These are phyloP conservation scores for Palythoa grandiflora DNA, from an alignment of 92 coral and sea anemone genomes.

Conservation along the genomic window DNA sequence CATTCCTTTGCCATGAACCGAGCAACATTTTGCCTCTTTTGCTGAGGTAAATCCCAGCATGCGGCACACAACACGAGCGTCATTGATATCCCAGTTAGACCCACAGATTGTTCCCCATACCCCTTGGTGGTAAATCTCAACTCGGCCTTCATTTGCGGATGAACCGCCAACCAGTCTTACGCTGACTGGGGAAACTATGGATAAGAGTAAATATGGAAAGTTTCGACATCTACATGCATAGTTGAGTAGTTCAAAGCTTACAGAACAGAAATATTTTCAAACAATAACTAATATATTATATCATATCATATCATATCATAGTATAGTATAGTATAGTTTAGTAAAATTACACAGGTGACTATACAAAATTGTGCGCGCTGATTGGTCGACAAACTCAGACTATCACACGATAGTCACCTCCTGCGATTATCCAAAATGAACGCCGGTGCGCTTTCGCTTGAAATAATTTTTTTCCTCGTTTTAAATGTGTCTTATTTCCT, in stretches of 20 bases:
- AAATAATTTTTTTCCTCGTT: no score
- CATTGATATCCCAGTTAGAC: constrained; percentile 33
- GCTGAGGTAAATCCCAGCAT: constrained; percentile 40
- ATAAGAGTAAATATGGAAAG: not conserved
- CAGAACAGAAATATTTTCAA: not conserved
- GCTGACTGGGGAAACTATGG: constrained; percentile 4
- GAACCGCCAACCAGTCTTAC: constrained; percentile 20
- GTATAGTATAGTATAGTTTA: no score
- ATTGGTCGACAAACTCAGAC: no score
- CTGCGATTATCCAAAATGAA: no score
- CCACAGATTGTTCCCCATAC: constrained; percentile 48
- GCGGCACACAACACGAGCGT: constrained; percentile 32
- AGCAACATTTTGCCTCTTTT: constrained; percentile 21
- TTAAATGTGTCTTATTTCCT: no score
- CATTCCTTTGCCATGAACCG: constrained; percentile 11
- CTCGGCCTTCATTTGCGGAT: constrained; percentile 22
- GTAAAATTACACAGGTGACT: no score
- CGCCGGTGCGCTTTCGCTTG: no score
- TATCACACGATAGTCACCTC: no score
- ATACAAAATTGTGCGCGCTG: no score
- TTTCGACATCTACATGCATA: not conserved
- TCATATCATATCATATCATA: no score
- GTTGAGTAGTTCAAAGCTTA: no score
- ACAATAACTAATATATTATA: no score
- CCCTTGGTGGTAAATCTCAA: constrained; percentile 30